A percentile compares a stretch with the other conserved stretches of the same genome.
Evolutionary conservation across 2,888 invertebrate genomes (phyloP).

Genomic region (Helicoverpa assulta): DNA sequence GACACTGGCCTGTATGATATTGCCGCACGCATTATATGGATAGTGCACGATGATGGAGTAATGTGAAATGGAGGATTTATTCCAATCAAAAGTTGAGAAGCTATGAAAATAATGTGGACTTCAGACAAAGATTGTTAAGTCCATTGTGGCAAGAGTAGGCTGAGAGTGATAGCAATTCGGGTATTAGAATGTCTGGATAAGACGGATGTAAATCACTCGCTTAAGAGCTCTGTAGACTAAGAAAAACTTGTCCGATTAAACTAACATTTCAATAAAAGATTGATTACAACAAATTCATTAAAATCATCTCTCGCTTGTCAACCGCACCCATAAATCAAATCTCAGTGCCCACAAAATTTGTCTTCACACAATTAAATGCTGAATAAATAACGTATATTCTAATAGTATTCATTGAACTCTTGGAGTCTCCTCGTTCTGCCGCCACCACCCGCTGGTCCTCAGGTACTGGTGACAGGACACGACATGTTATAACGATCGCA

Average conservation of each 20-base stretch:
- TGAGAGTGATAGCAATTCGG: not conserved
- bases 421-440: slow-evolving; percentile 62
- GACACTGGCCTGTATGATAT: slow-evolving; percentile 76
- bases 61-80: slow-evolving; percentile 38
- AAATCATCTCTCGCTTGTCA: slow-evolving; percentile 3
- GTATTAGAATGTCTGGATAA: not conserved
- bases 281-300: not conserved
- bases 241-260: not conserved
- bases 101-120: slow-evolving; percentile 1
- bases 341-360: slow-evolving; percentile 18
- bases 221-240: not conserved
- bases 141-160: not conserved
- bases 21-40: slow-evolving; percentile 60
- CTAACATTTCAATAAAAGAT: not conserved
- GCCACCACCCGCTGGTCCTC: slow-evolving; percentile 70
- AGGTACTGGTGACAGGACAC: slow-evolving; percentile 71
- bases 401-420: slow-evolving; percentile 68
- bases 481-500: slow-evolving; percentile 62
- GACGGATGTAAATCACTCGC: not conserved
- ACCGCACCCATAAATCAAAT: slow-evolving; percentile 4
- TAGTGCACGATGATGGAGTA: slow-evolving; percentile 47
- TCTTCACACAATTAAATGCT: slow-evolving; percentile 28
- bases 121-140: slow-evolving; percentile 1
- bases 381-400: slow-evolving; percentile 57
- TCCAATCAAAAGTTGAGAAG: slow-evolving; percentile 15